Evolutionary conservation across 2,113 vertebrate genomes (phyloP), one percentile per base, ranked within the genome.

Genomic region (Microtus pennsylvanicus): DNA sequence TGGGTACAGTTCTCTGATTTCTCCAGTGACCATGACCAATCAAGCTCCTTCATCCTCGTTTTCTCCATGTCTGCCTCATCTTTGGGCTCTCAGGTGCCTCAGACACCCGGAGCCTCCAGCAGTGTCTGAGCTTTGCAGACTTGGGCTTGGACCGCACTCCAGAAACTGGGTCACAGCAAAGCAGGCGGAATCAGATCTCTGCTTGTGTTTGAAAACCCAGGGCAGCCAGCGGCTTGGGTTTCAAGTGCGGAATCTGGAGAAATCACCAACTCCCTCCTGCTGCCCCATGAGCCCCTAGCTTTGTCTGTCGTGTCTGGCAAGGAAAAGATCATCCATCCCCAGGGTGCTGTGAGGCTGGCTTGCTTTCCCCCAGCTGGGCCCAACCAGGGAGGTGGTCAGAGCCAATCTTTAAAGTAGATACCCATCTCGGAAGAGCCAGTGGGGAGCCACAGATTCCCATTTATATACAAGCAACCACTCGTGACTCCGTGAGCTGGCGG

Each of bases 141-240:
- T 42, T 2, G 58, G 30, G 19, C 17, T 52, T 76, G 86, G 45
- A 35, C 50, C 28, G 4, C 13, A 6, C 0, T 75, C 35, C 0
- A 4, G n/a, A 69, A 97, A 91, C 78, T 93, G 82, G 95, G 96
- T 94, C 97, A 87, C 3, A 12, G 61, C 77, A 19, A 35, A 81
- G 89, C 92, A 17, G 90, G 87, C 38, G 0, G 96, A 89, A 91
- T 81, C 65, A 61, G 81, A 95, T 42, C 28, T n/a, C 91, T 85
- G 86, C 47, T 2, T 16, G 77, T 80, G 81, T 96, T 92, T 93
- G 94, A 72, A 94, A 86, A 45, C 88, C 0, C 24, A 69, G 52
- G 88, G 67, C 75, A 30, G n/a, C 58, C 88, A 70, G 13, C 19
- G 58, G 76, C 94, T 97, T 67, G 65, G 81, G 72, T 97, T 95